Evolutionary conservation across 1,140 invertebrate species (phyloP).

Genomic region (Drosophila ananassae): DNA sequence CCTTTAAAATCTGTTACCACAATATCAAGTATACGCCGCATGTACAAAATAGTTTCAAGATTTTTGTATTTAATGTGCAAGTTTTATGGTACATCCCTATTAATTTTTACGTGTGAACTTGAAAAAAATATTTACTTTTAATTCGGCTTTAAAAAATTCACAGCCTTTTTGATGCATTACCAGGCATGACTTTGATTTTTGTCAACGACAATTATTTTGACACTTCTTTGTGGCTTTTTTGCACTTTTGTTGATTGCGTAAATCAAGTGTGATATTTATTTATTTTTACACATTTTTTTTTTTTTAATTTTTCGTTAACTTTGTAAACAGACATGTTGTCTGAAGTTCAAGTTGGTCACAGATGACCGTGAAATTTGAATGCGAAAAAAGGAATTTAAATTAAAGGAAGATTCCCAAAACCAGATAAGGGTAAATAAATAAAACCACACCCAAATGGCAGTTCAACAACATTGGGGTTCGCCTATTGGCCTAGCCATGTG

Average conservation of each 20-base stretch:
- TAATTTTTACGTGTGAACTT: constrained; percentile 56
- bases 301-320: constrained; percentile 56
- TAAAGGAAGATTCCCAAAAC: constrained; percentile 37
- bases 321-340: constrained; percentile 39
- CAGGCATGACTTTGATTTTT: constrained; percentile 52
- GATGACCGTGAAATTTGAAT: constrained; percentile 68
- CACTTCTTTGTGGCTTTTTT: constrained; percentile 57
- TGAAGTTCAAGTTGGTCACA: constrained; percentile 60
- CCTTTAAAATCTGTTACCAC: not conserved
- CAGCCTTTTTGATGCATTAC: constrained; percentile 62
- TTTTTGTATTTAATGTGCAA: not conserved
- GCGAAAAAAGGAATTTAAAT: constrained; percentile 41
- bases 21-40: constrained; percentile 24
- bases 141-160: constrained; percentile 22
- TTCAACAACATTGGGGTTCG: constrained; percentile 11
- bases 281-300: constrained; percentile 59
- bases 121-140: constrained; percentile 47
- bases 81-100: constrained; percentile 4
- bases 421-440: constrained; percentile 28
- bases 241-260: constrained; percentile 58
- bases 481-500: constrained; percentile 16
- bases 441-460: constrained; percentile 32
- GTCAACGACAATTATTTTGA: constrained; percentile 70
- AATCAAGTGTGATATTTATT: constrained; percentile 74
- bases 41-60: not conserved